Conservation (phyloP, 2,888 invertebrate species). For the Dendrolimus houi region DNA sequence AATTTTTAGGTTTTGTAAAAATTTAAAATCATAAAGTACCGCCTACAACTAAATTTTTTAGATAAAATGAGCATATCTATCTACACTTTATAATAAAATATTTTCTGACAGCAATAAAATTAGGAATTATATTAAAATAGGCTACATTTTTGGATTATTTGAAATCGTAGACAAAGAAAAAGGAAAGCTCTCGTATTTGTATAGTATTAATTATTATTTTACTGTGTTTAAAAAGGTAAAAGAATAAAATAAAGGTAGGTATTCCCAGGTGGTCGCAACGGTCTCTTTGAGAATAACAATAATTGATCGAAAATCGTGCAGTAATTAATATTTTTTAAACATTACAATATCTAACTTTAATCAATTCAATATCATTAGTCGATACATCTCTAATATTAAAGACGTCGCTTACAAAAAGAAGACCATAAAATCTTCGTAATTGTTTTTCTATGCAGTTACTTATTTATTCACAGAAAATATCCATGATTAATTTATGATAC, state of each 20-base stretch:
- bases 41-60: too few species aligned
- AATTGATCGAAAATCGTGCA: background rate
- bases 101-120: too few species aligned
- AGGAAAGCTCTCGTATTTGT: too few species aligned
- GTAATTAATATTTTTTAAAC: background rate
- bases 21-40: too few species aligned
- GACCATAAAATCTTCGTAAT: conserved; percentile 21
- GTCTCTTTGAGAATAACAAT: background rate
- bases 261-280: background rate
- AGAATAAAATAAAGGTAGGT: background rate
- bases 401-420: conserved; percentile 20
- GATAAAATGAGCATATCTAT: too few species aligned
- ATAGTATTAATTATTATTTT: too few species aligned
- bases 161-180: too few species aligned
- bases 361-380: conserved; percentile 17
- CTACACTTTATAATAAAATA: too few species aligned
- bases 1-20: too few species aligned
- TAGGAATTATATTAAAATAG: too few species aligned
- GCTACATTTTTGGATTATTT: too few species aligned
- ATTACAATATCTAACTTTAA: conserved; percentile 7
- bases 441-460: conserved; percentile 22
- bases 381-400: conserved; percentile 20
- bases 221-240: too few species aligned
- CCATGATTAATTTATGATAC: conserved; percentile 28
- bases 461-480: conserved; percentile 22